A percentile compares a stretch with the other conserved stretches of the same genome.
These are phyloP conservation scores for Ochropleura leucogaster DNA, from an alignment of 2,888 invertebrate genomes.

Conservation along the genomic window DNA sequence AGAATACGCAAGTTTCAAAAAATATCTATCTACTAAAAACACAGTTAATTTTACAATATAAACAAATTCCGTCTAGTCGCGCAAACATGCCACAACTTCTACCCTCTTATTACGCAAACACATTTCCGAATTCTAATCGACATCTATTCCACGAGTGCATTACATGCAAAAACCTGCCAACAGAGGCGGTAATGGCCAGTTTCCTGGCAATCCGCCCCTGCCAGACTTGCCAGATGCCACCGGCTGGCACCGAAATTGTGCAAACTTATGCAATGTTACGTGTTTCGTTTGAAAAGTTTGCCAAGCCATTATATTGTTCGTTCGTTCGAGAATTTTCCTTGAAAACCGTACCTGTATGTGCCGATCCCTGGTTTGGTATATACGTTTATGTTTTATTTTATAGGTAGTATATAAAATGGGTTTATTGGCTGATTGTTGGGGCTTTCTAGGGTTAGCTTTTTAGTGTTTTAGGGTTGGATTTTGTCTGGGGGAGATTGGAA, in stretches of 20 bases:
- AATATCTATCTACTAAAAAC: background rate
- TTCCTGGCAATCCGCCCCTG: conserved; percentile 59
- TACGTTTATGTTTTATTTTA: conserved; percentile 33
- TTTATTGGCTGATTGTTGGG: conserved; percentile 15
- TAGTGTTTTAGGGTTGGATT: conserved; percentile 1
- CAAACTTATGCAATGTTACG: conserved; percentile 77
- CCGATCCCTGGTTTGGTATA: conserved; percentile 22
- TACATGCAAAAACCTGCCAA: conserved; percentile 40
- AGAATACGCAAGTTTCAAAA: background rate
- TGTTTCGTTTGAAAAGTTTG: conserved; percentile 67
- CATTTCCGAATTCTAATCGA: conserved; percentile 24
- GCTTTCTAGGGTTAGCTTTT: conserved; percentile 17
- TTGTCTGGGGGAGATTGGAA: background rate
- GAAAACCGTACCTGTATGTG: conserved; percentile 53
- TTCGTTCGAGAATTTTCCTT: conserved; percentile 46
- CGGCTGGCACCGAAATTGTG: conserved; percentile 72
- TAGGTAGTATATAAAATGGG: conserved; percentile 34
- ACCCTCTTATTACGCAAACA: conserved; percentile 24
- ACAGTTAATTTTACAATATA: background rate
- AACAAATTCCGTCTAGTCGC: background rate
- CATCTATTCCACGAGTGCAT: conserved; percentile 50
- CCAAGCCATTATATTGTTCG: conserved; percentile 64
- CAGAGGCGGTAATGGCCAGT: conserved; percentile 35
- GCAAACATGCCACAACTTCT: background rate
- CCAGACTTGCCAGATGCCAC: conserved; percentile 79